These are phyloP conservation scores for Dioctria linearis DNA, from an alignment of 2,888 invertebrate species.

Conservation along the genomic window DNA sequence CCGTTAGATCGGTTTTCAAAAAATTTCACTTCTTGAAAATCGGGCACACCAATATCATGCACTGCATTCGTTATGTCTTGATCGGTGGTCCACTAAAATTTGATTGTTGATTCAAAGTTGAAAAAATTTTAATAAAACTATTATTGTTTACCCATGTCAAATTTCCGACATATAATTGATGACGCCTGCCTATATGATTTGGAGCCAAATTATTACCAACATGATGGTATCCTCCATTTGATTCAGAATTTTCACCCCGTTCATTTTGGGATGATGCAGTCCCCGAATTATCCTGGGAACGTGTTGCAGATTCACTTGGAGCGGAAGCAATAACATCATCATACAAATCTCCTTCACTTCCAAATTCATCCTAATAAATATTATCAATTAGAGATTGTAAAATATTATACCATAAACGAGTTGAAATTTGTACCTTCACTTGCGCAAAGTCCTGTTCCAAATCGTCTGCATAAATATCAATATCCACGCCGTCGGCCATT, in stretches of 20 bases:
- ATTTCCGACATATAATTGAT: conserved; percentile 97
- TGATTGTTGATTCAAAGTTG: conserved; percentile 56
- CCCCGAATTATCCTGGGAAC: conserved; percentile 75
- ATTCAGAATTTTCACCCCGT: conserved; percentile 76
- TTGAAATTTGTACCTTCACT: conserved; percentile 71
- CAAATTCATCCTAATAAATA: conserved; percentile 68
- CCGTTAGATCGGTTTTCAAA: conserved; percentile 99
- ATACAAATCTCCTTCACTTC: conserved; percentile 86
- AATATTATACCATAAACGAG: not conserved
- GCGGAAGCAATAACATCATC: conserved; percentile 95
- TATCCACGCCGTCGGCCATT: conserved; percentile 97
- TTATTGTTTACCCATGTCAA: conserved; percentile 90
- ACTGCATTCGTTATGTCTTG: conserved; percentile 95
- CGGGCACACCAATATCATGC: conserved; percentile 88
- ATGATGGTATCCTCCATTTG: conserved; percentile 82
- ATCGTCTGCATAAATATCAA: conserved; percentile 97
- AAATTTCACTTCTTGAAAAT: conserved; percentile 98
- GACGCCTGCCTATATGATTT: conserved; percentile 82
- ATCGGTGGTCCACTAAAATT: conserved; percentile 94
- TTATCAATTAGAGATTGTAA: conserved; percentile 35
- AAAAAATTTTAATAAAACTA: not conserved
- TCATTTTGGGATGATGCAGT: conserved; percentile 75
- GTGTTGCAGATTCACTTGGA: conserved; percentile 75
- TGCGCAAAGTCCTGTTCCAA: conserved; percentile 94
- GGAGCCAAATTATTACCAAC: conserved; percentile 80